These are phyloP conservation scores for Typhlichthys eigenmanni DNA, from an alignment of 2,797 vertebrate species.

Conservation along the genomic window DNA sequence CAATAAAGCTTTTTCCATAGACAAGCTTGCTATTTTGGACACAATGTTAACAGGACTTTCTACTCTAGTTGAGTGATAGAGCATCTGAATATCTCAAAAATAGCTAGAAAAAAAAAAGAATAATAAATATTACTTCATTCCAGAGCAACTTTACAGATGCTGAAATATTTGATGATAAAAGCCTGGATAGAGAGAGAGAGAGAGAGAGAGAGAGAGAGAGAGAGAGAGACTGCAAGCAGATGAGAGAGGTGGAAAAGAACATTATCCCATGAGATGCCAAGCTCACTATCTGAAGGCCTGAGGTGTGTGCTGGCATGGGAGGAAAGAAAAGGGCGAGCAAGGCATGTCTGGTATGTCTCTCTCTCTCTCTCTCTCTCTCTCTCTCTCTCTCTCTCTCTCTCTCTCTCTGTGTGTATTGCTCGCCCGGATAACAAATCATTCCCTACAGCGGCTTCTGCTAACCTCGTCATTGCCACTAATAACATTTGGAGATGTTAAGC, in stretches of 20 bases:
- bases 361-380: slow-evolving; percentile 57
- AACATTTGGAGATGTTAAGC: slow-evolving; percentile 85
- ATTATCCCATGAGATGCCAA: slow-evolving; percentile 71
- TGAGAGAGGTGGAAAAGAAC: slow-evolving; percentile 72
- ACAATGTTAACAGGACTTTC: slow-evolving; percentile 56
- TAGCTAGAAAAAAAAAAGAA: slow-evolving; percentile 48
- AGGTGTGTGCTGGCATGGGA: slow-evolving; percentile 59
- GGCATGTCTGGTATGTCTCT: slow-evolving; percentile 72
- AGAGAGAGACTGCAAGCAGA: slow-evolving; percentile 61
- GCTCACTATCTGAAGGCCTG: slow-evolving; percentile 73
- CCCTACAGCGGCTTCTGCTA: slow-evolving; percentile 81
- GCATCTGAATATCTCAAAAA: background rate
- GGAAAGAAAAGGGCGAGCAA: slow-evolving; percentile 35
- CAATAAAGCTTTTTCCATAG: slow-evolving; percentile 55
- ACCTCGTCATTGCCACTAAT: slow-evolving; percentile 81
- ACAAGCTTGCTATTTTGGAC: slow-evolving; percentile 54
- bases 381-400: slow-evolving; percentile 9
- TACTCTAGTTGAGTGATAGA: slow-evolving; percentile 65
- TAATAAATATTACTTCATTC: slow-evolving; percentile 42
- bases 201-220: slow-evolving; percentile 45
- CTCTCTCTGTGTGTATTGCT: slow-evolving; percentile 55
- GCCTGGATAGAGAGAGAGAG: slow-evolving; percentile 49
- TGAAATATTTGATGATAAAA: slow-evolving; percentile 76
- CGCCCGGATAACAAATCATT: slow-evolving; percentile 80
- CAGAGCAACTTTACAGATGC: slow-evolving; percentile 61